These are phyloP conservation scores for Yponomeuta plumbellus DNA, from an alignment of 2,888 invertebrate genomes.

Conservation along the genomic window DNA sequence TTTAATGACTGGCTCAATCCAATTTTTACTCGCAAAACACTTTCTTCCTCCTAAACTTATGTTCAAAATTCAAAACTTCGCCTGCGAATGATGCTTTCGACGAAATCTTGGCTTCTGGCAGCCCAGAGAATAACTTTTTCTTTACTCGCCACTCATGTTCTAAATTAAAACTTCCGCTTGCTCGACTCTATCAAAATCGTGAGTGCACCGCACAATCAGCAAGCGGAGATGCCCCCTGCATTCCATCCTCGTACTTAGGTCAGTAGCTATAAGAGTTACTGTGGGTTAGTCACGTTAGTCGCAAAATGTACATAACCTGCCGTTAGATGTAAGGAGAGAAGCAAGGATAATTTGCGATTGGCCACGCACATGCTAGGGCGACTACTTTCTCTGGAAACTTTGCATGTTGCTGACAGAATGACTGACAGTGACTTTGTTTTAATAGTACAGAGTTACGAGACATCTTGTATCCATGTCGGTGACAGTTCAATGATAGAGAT, in stretches of 20 bases:
- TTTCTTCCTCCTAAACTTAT: too few species aligned
- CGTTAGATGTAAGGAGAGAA: conserved; percentile 36
- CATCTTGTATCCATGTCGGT: background rate
- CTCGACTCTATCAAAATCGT: background rate
- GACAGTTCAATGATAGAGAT: too few species aligned
- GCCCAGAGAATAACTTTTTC: background rate
- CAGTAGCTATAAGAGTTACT: too few species aligned
- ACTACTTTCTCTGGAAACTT: conserved; percentile 51
- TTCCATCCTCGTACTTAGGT: too few species aligned
- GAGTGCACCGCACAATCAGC: background rate
- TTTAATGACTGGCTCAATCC: too few species aligned
- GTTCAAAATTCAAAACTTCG: too few species aligned
- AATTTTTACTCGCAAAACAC: too few species aligned
- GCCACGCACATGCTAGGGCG: conserved; percentile 35
- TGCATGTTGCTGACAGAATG: background rate
- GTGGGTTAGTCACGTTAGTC: background rate
- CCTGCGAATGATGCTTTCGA: background rate
- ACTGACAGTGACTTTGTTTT: conserved; percentile 1
- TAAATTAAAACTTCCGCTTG: background rate
- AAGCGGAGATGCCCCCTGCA: too few species aligned
- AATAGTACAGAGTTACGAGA: background rate
- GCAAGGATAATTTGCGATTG: conserved; percentile 68
- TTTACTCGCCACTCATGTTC: background rate
- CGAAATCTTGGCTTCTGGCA: background rate
- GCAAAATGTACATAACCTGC: background rate